Evolutionary conservation across 1,140 invertebrate genomes (phyloP), one percentile per base, ranked within the genome.

Genomic region (Paracyclopina nana): DNA sequence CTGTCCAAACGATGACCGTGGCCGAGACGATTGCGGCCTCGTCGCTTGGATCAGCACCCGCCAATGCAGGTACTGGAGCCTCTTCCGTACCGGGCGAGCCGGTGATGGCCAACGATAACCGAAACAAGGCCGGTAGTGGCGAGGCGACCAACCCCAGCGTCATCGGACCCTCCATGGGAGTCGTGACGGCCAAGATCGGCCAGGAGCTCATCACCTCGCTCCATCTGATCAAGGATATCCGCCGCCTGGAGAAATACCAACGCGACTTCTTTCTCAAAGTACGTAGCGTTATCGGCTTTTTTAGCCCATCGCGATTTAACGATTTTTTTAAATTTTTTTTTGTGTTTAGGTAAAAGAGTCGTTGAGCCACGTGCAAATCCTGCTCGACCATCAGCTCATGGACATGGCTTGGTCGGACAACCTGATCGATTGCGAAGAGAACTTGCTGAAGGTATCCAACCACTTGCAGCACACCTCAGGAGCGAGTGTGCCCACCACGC

Each of bases 321-420:
- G n/a, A n/a, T n/a, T n/a, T n/a, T n/a, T n/a, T n/a, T 31, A 14
- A 31, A 31, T 9, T 9, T 31, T 31, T 14, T 25, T 20, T 6
- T 44, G 2, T 5, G 16, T 44, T 6, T 24, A 44, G 42, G 42
- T 44, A 3, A 44, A 44, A 20, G 42, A 44, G 24, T 44, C 42
- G 3, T 44, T 44, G 42, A 44, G 24, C 24, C 16, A 18, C 42
- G 42, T 44, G 2, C 42, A 44, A 6, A 20, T 44, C 14, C 24
- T 44, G 42, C 24, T 44, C 14, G 42, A 44, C 12, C 42, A 44
- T 44, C 42, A 44, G 24, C 42, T 44, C 16, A 44, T 44, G 42
- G 42, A 44, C 14, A 44, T 44, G 42, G 24, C 42, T 3, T 44
- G 42, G 42, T 44, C 42, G 3, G 42, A 44, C 24, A 44, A 25